Conservation (phyloP, 2,888 invertebrate genomes). For the Platynereis dumerilii region DNA sequence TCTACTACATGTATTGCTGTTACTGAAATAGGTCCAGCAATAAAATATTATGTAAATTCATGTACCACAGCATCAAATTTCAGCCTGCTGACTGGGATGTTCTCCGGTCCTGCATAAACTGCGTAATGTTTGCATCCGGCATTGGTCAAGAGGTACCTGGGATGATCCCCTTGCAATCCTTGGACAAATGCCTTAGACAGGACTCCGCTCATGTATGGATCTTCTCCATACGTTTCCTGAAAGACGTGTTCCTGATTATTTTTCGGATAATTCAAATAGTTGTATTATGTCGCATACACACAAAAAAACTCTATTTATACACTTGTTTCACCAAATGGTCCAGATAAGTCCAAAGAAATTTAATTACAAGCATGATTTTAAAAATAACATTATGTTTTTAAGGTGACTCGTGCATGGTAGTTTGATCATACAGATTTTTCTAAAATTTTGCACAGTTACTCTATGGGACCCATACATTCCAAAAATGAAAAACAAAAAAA, state of each 20-base stretch:
- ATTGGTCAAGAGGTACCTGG: constrained; percentile 52
- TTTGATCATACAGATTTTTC: too few relatives aligned
- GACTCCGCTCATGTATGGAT: constrained; percentile 53
- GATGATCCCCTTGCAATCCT: constrained; percentile 55
- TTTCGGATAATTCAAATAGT: too few relatives aligned
- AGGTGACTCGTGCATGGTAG: too few relatives aligned
- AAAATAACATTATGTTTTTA: too few relatives aligned
- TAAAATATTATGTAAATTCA: neutral
- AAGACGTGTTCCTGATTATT: neutral
- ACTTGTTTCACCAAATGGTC: too few relatives aligned
- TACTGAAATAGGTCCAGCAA: neutral
- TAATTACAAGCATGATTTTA: too few relatives aligned
- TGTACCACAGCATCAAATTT: constrained; percentile 34
- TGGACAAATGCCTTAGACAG: constrained; percentile 48
- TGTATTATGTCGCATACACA: too few relatives aligned
- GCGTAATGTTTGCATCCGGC: constrained; percentile 61
- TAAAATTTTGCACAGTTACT: too few relatives aligned
- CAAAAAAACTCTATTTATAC: too few relatives aligned
- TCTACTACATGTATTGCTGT: neutral
- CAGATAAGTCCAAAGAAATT: too few relatives aligned
- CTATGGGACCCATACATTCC: too few relatives aligned
- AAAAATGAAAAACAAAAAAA: too few relatives aligned
- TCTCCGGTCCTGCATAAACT: constrained; percentile 59
- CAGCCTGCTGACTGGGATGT: constrained; percentile 41
- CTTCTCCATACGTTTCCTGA: constrained; percentile 61